phyloP scores from a whole-genome alignment of 2,888 invertebrate genomes.

The Lordiphosa andalusiaca region DNA sequence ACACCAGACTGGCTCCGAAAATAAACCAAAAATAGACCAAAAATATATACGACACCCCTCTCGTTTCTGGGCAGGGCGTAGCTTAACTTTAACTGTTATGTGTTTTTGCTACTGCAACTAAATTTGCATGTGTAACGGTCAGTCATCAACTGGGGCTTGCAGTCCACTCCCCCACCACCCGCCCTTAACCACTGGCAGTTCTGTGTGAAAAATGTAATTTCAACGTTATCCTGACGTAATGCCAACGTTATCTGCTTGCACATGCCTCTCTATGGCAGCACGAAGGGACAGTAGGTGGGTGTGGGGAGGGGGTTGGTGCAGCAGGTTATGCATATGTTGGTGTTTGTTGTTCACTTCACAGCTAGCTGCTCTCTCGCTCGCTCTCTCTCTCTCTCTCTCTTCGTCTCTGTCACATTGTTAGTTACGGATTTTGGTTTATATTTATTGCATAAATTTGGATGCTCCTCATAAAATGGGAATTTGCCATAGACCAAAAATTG shows the following conservation, averaged over 20 bases:
- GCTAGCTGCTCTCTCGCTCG: background rate
- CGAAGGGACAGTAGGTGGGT: background rate
- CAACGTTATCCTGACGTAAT: conserved; percentile 72
- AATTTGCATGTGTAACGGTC: conserved; percentile 61
- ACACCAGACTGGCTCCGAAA: too few species aligned
- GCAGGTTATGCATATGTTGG: conserved; percentile 47
- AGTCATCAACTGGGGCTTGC: conserved; percentile 46
- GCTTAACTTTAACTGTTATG: conserved; percentile 54
- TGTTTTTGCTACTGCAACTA: conserved; percentile 41
- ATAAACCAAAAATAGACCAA: too few species aligned
- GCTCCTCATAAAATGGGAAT: conserved; percentile 58
- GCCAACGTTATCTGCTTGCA: conserved; percentile 68
- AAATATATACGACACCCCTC: too few species aligned
- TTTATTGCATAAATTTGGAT: conserved; percentile 70
- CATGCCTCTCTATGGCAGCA: conserved; percentile 33
- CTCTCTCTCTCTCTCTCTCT: too few species aligned
- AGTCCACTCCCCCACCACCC: conserved; percentile 2
- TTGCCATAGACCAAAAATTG: conserved; percentile 56
- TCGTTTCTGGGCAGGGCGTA: conserved; percentile 17
- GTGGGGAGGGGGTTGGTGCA: background rate
- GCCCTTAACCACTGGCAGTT: conserved; percentile 31
- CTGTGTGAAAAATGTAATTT: conserved; percentile 72
- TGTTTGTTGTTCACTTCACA: conserved; percentile 21
- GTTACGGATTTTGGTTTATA: conserved; percentile 64
- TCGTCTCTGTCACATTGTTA: conserved; percentile 47